Evolutionary conservation across 53 echinoderm and acorn worm species (phyloP).

Genomic region (Crossaster papposus): DNA sequence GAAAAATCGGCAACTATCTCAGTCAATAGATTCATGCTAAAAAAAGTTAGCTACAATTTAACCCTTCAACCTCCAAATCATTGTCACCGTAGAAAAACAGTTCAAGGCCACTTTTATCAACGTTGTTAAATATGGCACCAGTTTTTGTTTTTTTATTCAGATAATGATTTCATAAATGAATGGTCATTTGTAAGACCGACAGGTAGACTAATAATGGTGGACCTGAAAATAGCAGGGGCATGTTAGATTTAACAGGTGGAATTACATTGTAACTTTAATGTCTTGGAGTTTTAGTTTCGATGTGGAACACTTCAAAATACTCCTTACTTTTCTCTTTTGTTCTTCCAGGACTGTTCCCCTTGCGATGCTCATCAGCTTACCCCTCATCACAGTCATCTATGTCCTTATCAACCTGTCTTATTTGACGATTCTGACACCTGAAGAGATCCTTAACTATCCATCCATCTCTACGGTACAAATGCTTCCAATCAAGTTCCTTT

Average conservation of each 20-base stretch:
- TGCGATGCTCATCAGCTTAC: constrained; percentile 74
- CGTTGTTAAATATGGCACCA: too few relatives aligned
- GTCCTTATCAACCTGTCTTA: constrained; percentile 72
- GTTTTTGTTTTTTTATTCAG: too few relatives aligned
- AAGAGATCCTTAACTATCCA: constrained; percentile 66
- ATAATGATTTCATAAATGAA: background rate
- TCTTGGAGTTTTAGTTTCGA: too few relatives aligned
- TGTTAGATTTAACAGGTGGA: too few relatives aligned
- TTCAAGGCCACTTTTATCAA: too few relatives aligned
- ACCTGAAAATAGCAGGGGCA: too few relatives aligned
- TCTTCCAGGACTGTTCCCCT: constrained; percentile 74
- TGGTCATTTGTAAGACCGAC: background rate
- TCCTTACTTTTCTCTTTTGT: background rate
- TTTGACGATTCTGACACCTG: constrained; percentile 74
- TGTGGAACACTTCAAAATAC: background rate
- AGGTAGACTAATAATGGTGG: too few relatives aligned
- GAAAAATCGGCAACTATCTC: background rate
- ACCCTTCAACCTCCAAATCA: too few relatives aligned
- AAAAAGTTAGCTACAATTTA: too few relatives aligned
- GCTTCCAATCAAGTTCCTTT: background rate
- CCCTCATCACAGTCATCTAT: constrained; percentile 73
- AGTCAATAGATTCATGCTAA: too few relatives aligned
- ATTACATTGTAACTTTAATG: too few relatives aligned
- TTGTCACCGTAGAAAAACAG: too few relatives aligned
- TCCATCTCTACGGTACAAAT: constrained; percentile 83